Percentiles rank a stretch among this genome's conserved stretches.
Conservation (phyloP, 2,888 invertebrate species). For the Macaria notata region DNA sequence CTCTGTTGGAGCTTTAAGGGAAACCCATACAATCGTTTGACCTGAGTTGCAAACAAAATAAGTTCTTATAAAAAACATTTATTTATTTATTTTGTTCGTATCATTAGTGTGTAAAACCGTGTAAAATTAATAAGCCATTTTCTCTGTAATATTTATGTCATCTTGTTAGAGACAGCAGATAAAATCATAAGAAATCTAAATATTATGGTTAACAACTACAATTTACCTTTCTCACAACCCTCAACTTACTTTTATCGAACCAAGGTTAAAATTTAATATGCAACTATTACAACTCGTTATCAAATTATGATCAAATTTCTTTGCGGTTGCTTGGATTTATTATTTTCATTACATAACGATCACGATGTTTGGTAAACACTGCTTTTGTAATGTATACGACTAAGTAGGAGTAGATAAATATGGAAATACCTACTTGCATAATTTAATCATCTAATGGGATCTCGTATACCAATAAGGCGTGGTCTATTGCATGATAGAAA, state of each 20-base stretch:
- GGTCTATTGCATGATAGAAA: slow-evolving; percentile 12
- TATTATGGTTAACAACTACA: too few relatives aligned
- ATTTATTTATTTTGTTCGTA: too few relatives aligned
- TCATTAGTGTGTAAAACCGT: too few relatives aligned
- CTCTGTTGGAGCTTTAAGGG: slow-evolving; percentile 8
- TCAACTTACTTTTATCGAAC: too few relatives aligned
- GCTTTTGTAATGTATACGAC: slow-evolving; percentile 19
- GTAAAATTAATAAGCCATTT: too few relatives aligned
- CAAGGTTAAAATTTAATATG: too few relatives aligned
- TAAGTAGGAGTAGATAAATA: slow-evolving; percentile 8
- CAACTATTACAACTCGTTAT: neutral
- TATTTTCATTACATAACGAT: slow-evolving; percentile 9
- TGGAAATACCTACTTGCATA: slow-evolving; percentile 19
- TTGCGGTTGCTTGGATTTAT: neutral
- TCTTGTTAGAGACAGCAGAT: too few relatives aligned
- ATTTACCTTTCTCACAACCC: too few relatives aligned
- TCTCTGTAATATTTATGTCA: too few relatives aligned
- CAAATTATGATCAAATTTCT: neutral
- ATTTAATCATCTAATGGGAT: slow-evolving; percentile 27
- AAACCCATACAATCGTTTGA: neutral
- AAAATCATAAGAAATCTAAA: too few relatives aligned
- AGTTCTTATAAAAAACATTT: too few relatives aligned
- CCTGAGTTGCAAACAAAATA: too few relatives aligned
- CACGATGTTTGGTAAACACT: slow-evolving; percentile 11
- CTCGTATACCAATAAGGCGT: slow-evolving; percentile 18